Evolutionary conservation across 2,888 invertebrate genomes (phyloP).

Genomic region (Dryobota labecula): DNA sequence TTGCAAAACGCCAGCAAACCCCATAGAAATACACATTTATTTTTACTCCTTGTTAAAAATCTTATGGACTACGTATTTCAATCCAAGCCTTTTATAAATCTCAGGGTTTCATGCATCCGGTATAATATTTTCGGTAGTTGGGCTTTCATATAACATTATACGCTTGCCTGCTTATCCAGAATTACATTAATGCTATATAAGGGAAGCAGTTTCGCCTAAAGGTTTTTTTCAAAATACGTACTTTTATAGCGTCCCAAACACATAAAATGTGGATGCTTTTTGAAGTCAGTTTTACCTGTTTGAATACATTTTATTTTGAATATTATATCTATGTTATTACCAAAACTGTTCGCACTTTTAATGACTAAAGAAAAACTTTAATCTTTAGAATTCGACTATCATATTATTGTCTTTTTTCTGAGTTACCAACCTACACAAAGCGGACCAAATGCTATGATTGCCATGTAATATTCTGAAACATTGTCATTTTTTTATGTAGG

Average conservation of each 20-base stretch:
- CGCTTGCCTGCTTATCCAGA: constrained; percentile 26
- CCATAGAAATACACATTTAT: not conserved
- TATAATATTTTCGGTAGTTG: constrained; percentile 39
- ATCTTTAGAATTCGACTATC: not conserved
- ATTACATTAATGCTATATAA: constrained; percentile 18
- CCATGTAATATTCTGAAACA: no score
- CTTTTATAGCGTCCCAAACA: constrained; percentile 16
- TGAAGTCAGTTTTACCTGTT: not conserved
- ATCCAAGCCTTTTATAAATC: constrained; percentile 20
- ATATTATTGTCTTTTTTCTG: not conserved
- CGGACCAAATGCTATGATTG: no score
- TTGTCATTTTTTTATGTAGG: no score
- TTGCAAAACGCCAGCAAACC: not conserved
- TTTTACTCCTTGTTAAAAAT: not conserved
- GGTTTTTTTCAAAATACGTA: constrained; percentile 2
- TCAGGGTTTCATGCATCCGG: constrained; percentile 7
- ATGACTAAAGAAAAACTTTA: not conserved
- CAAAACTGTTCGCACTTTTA: not conserved
- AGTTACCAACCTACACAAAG: no score
- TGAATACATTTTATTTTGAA: not conserved
- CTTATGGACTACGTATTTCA: not conserved
- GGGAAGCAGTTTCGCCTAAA: constrained; percentile 14
- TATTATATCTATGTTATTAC: not conserved
- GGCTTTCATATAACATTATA: constrained; percentile 39
- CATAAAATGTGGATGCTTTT: not conserved